Conservation (phyloP, 2,888 invertebrate genomes). For the Rambutsinella grinnellia region DNA sequence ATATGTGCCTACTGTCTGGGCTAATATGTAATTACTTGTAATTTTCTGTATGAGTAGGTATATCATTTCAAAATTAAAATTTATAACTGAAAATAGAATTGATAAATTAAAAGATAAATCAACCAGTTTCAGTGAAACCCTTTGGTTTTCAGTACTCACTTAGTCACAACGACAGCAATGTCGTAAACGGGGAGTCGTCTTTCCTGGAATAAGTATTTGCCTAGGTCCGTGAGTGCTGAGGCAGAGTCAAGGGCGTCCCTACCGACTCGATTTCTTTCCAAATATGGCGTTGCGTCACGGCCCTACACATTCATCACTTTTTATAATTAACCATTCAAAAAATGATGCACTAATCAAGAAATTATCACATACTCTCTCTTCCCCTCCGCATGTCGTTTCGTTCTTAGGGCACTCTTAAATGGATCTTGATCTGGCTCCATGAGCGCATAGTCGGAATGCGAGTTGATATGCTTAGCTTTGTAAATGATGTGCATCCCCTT, state of each 20-base stretch:
- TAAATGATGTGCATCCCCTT: slow-evolving; percentile 66
- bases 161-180: slow-evolving; percentile 95
- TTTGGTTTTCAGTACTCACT: slow-evolving; percentile 81
- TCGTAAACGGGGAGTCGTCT: slow-evolving; percentile 94
- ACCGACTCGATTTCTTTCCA: slow-evolving; percentile 93
- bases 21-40: no score
- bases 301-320: no score
- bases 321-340: no score
- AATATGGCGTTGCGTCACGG: slow-evolving; percentile 93
- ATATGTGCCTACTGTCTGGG: no score
- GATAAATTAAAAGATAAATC: no score
- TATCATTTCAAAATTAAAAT: no score
- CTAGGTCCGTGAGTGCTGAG: slow-evolving; percentile 95
- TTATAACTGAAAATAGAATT: no score
- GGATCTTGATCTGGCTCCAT: slow-evolving; percentile 66
- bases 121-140: no score
- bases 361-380: no score
- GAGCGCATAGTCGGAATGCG: slow-evolving; percentile 65
- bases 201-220: slow-evolving; percentile 96
- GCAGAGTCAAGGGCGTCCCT: slow-evolving; percentile 95
- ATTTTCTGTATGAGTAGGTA: no score
- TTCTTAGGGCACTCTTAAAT: slow-evolving; percentile 54
- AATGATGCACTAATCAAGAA: no score
- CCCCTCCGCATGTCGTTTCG: slow-evolving; percentile 62
- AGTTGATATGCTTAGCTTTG: slow-evolving; percentile 64